Evolutionary conservation across 2,113 vertebrate genomes (phyloP).

Genomic region (Sialia sialis): DNA sequence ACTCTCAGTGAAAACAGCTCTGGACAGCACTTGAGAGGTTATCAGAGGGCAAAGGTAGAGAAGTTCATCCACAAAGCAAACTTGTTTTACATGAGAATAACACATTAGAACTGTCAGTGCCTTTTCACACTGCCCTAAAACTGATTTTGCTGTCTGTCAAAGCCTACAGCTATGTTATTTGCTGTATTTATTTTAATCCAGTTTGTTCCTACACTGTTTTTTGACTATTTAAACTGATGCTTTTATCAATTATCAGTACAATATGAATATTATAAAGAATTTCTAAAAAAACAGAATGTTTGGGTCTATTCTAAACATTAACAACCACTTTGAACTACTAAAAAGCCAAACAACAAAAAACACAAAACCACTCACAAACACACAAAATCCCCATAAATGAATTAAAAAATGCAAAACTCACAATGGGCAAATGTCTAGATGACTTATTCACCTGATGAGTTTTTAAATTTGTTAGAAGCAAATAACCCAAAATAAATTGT

Average conservation of each 20-base stretch:
- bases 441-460: background rate
- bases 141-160: background rate
- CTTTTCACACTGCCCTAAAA: background rate
- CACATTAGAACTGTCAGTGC: background rate
- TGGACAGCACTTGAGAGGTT: background rate
- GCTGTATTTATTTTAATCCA: background rate
- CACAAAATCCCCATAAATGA: background rate
- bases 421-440: background rate
- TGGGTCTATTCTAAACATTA: background rate
- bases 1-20: background rate
- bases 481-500: background rate
- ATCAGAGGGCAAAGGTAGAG: background rate
- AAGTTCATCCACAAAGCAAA: background rate
- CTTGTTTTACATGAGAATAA: background rate
- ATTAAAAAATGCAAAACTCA: background rate
- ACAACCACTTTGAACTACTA: background rate
- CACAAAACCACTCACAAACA: background rate
- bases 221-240: background rate
- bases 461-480: background rate
- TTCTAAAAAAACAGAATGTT: fast-evolving
- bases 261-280: background rate
- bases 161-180: background rate
- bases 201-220: background rate
- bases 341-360: background rate
- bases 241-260: background rate